Evolutionary conservation across 1,140 invertebrate genomes (phyloP), one percentile per base, ranked within the genome.

Genomic region (Solen grandis): DNA sequence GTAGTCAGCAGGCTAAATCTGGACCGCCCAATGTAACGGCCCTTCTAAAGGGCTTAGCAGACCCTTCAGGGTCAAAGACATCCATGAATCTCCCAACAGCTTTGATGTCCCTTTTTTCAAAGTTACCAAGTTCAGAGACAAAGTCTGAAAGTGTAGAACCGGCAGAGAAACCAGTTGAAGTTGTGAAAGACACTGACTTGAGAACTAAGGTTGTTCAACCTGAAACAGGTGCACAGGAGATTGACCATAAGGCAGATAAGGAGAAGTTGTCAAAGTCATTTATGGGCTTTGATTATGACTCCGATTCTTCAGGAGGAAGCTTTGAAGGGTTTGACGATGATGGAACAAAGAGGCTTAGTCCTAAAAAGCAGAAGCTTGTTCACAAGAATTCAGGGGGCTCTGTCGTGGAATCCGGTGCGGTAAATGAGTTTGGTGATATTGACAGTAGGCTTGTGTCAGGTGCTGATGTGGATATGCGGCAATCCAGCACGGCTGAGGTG

Each of bases 91-190:
- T 86, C 25, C 86, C 86, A 22, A 68, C 83, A 66, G 86, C 86
- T 27, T 52, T 87, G 3, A 81, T 85, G 79, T 84, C 82, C 52
- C 60, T 87, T 27, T 87, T 87, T 25, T 85, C 84, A 5, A 68
- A 79, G 38, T 57, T 70, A 10, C 66, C 76, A 25, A 52, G 60
- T 22, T 60, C 52, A 36, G 50, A 22, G 29, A 72, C 84, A 25
- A 69, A 72, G 27, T 31, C 50, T 14, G 13, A 46, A 22, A 72
- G 73, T 66, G 38, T 50, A 70, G 59, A 84, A 70, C 65, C 83
- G 50, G 8, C 73, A 73, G 72, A 74, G 72, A 14, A 60, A 82
- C 31, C 83, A 81, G 50, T 60, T 63, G 22, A 63, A 72, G 29
- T 81, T 69, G 78, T 77, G 83, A 38, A 81, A 80, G 74, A 86